Evolutionary conservation across 2,888 invertebrate species (phyloP).

Genomic region (Orchesella flavescens): DNA sequence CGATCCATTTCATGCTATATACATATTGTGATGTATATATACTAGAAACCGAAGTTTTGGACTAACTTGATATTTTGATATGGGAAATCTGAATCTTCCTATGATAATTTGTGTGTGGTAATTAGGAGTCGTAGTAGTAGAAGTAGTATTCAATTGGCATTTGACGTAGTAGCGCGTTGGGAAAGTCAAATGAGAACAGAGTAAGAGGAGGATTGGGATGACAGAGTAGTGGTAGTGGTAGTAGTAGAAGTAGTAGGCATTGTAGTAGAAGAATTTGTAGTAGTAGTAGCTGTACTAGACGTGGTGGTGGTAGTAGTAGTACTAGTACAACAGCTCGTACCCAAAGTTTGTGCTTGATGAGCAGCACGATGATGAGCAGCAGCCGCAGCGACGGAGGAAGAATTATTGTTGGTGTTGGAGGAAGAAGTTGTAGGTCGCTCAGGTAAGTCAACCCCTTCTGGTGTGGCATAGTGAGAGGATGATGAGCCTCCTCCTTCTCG

Average conservation of each 20-base stretch:
- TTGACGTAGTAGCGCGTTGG: conserved; percentile 51
- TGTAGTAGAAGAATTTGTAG: conserved; percentile 34
- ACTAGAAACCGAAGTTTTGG: no score
- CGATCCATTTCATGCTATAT: no score
- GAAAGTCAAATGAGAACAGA: conserved; percentile 63
- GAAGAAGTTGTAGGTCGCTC: conserved; percentile 70
- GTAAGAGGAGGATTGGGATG: conserved; percentile 63
- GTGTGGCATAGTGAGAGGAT: conserved; percentile 70
- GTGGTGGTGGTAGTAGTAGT: conserved; percentile 40
- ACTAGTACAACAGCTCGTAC: conserved; percentile 59
- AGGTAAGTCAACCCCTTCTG: conserved; percentile 67
- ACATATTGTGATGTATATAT: conserved; percentile 25
- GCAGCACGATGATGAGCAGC: conserved; percentile 73
- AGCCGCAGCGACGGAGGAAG: no score
- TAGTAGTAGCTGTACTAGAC: conserved; percentile 7
- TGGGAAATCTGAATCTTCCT: conserved; percentile 55
- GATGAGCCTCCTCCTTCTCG: conserved; percentile 42
- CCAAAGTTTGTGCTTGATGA: conserved; percentile 74
- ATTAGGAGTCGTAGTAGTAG: conserved; percentile 45
- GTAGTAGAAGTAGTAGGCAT: conserved; percentile 38
- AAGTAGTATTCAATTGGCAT: conserved; percentile 30
- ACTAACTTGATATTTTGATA: conserved; percentile 47
- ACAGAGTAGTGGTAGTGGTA: conserved; percentile 51
- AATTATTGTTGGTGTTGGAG: conserved; percentile 73
- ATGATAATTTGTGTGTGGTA: conserved; percentile 34